Base-by-base conservation (phyloP, 2,113 vertebrate species). In the Cochlearius cochlearius region DNA sequence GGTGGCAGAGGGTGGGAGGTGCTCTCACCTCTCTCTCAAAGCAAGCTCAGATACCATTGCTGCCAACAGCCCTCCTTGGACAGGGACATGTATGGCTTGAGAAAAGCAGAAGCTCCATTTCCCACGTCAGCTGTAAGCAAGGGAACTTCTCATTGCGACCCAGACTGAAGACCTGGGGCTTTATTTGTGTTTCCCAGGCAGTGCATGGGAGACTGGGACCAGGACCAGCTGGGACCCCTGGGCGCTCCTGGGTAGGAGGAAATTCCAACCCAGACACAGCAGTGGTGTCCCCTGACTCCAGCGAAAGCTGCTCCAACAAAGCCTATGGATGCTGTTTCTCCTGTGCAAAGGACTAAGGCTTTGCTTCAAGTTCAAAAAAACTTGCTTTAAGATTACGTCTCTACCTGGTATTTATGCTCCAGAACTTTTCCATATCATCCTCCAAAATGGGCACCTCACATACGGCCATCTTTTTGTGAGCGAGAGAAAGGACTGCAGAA, bases 161-260 rank as follows among this genome's bases (percentile, higher is more conserved):
- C 80, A 86, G n/a, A 16, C 66, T 79, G 60, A 53, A 5, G 34
- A 30, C 22, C 36, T 19, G 4, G 4, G 5, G n/a, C 16, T 72
- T 66, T 59, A 30, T 72, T 83, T 87, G 69, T 39, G n/a, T 60
- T 76, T 62, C 34, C n/a, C 45, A 56, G 30, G 45, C 7, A 4
- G 20, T 8, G 32, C 23, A 36, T 0, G 0, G 30, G 29, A 29
- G 19, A 27, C 25, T 13, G 41, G 45, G 38, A 60, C 6, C 67
- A 73, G 43, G 49, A 64, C 9, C 41, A 9, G 25, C 30, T 26
- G 49, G 72, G 25, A 43, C 11, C 12, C 5, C 60, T 36, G 20
- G 29, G 43, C 3, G 4, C 7, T 63, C 30, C 43, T 30, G 27
- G 7, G 13, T 27, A n/a, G 22, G 34, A 43, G 26, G 9, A 77